Base-by-base conservation (phyloP, 2,113 vertebrate species). In the Grammomys dolichurus region DNA sequence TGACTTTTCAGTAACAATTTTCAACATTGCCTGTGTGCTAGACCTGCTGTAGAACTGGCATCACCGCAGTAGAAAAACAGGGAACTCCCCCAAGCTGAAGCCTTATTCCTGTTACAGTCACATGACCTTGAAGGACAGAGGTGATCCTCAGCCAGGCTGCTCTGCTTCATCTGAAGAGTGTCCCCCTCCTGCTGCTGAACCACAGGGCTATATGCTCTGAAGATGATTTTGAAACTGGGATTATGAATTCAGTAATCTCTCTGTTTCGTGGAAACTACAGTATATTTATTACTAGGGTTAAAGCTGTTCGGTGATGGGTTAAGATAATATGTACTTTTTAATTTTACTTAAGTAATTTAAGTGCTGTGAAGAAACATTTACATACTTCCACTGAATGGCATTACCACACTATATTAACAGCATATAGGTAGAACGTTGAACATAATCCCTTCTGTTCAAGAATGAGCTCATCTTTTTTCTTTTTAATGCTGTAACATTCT, bases 211-310 rank as follows among this genome's bases (percentile, higher is more conserved):
- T n/a, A 67, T n/a, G 19, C 11, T 13, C 22, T 63, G 65, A 72
- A 94, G 70, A 86, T 85, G 89, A 91, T 73, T 91, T 63, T 77
- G n/a, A 85, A 84, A 46, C 46, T 89, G 89, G 46, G 7, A 48
- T 91, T 88, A 93, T 91, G 87, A 85, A 65, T 9, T 40, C 82
- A 60, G 58, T 87, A 51, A 80, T 81, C 19, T 56, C 12, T 95
- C 31, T 87, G n/a, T 48, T 87, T 26, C 40, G 33, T 54, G 87
- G n/a, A 78, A 91, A 78, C 94, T 70, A 12, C 46, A 43, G 13
- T 81, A 40, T 73, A 33, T 63, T 87, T 73, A 33, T 70, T 87
- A 60, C 9, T 36, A 56, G 46, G 33, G 58, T 85, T 96, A 67
- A 92, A 69, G 33, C 54, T 89, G 36, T 33, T 8, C 1, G n/a